A percentile compares a stretch with the other conserved stretches of the same genome.
Evolutionary conservation across 2,888 invertebrate species (phyloP).

Genomic region (Philonicus albiceps): DNA sequence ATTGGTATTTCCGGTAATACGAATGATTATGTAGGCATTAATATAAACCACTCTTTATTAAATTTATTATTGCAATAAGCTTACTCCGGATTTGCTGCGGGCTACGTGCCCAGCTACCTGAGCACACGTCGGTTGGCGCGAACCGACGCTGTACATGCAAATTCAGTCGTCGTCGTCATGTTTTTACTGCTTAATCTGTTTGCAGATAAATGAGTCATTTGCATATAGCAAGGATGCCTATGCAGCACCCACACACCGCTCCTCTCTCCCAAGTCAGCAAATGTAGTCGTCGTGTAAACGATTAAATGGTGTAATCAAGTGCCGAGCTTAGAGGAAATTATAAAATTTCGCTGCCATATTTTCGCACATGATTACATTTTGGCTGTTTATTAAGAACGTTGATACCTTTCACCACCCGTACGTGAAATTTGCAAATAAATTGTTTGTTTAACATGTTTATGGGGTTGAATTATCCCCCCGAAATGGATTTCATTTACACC

Average conservation of each 20-base stretch:
- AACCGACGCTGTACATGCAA: not conserved
- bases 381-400: slow-evolving; percentile 46
- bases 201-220: slow-evolving; percentile 42
- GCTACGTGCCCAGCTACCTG: not conserved
- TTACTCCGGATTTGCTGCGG: slow-evolving; percentile 23
- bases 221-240: slow-evolving; percentile 25
- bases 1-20: slow-evolving; percentile 22
- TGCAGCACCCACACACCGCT: slow-evolving; percentile 4
- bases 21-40: slow-evolving; percentile 25
- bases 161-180: slow-evolving; percentile 32
- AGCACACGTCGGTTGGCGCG: not conserved
- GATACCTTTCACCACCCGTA: slow-evolving; percentile 32
- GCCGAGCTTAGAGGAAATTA: slow-evolving; percentile 36
- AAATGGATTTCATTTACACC: slow-evolving; percentile 45
- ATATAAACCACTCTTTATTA: slow-evolving; percentile 39
- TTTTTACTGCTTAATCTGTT: slow-evolving; percentile 40
- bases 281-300: slow-evolving; percentile 37
- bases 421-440: slow-evolving; percentile 46
- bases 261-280: not conserved
- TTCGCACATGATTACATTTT: slow-evolving; percentile 47
- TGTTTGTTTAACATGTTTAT: slow-evolving; percentile 47
- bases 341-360: slow-evolving; percentile 45
- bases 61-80: slow-evolving; percentile 36
- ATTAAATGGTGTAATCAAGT: slow-evolving; percentile 38
- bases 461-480: slow-evolving; percentile 42